Evolutionary conservation across 2,113 vertebrate genomes (phyloP), one percentile per base, ranked within the genome.

Genomic region (Lathamus discolor): DNA sequence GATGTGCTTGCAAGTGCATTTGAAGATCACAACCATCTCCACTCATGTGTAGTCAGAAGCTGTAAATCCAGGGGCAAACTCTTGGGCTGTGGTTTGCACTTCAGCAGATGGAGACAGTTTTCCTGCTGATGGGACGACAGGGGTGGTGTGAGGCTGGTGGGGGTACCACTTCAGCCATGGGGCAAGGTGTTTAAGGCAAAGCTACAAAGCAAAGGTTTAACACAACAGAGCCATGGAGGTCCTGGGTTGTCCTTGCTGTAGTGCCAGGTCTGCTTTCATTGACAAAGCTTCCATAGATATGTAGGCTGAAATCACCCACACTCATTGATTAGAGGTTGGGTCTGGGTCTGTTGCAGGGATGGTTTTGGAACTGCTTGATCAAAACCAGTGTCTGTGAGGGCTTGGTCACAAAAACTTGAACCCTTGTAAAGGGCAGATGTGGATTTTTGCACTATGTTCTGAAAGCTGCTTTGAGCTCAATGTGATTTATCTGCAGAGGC

Each of bases 381-480:
- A 25, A 44, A 81, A 19, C 43, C 33, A 28, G 54, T 8, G 16
- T 49, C 44, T 90, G 73, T 37, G 27, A 61, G 29, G 44, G 10
- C 8, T 88, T 25, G 48, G 27, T 44, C 43, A 24, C 25, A 39
- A 57, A 61, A 57, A 1, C 22, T 41, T 46, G 9, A 43, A 10
- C 11, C 13, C 11, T 20, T 29, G 28, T 4, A 33, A 20, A 44
- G 61, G 41, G 41, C 39, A 51, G 61, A 4, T 3, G 6, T 7
- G 7, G 1, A 0, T 3, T n/a, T 46, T 22, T 49, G 17, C 23
- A 17, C 27, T 16, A 3, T 6, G 4, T n/a, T 7, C 19, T 54
- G 24, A 18, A 43, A 41, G 41, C 17, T 28, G 28, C 7, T 83
- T 55, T 39, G 24, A 69, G 46, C 17, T 62, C 67, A 33, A 10